Conservation (phyloP, 2,888 invertebrate genomes). For the Drosophila multiciliata region DNA sequence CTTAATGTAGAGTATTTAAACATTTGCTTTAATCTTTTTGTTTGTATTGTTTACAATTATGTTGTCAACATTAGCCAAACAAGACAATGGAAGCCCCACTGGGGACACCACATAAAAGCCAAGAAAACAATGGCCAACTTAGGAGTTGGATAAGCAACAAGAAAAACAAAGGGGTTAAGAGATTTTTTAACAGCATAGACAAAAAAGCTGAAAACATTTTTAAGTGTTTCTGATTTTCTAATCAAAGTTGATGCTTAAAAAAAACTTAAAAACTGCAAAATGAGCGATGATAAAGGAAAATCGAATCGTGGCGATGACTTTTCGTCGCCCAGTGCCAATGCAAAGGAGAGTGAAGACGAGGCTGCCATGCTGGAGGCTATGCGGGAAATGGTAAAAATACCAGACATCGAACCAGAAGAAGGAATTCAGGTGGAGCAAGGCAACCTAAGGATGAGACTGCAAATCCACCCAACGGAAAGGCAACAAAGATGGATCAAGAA, state of each 20-base stretch:
- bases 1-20: constrained; percentile 29
- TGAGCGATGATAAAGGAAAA: constrained; percentile 9
- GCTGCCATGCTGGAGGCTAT: constrained; percentile 53
- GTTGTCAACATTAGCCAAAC: constrained; percentile 56
- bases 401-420: constrained; percentile 46
- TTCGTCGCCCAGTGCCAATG: not conserved
- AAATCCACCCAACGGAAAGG: not conserved
- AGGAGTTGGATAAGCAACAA: constrained; percentile 18
- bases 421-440: not conserved
- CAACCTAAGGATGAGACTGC: constrained; percentile 2
- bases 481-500: constrained; percentile 20
- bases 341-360: constrained; percentile 36
- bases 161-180: constrained; percentile 59
- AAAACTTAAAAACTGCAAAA: constrained; percentile 14
- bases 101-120: constrained; percentile 57
- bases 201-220: constrained; percentile 4
- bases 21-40: not conserved
- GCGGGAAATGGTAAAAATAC: constrained; percentile 48
- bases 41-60: constrained; percentile 55
- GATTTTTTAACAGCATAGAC: constrained; percentile 3
- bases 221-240: constrained; percentile 56
- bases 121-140: constrained; percentile 46
- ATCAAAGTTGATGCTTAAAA: constrained; percentile 48
- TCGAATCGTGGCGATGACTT: not conserved
- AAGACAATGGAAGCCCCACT: constrained; percentile 52